Percentiles rank a stretch among this genome's conserved stretches.
Conservation (phyloP, 2,113 vertebrate species). For the Machaerirhynchus nigripectus region DNA sequence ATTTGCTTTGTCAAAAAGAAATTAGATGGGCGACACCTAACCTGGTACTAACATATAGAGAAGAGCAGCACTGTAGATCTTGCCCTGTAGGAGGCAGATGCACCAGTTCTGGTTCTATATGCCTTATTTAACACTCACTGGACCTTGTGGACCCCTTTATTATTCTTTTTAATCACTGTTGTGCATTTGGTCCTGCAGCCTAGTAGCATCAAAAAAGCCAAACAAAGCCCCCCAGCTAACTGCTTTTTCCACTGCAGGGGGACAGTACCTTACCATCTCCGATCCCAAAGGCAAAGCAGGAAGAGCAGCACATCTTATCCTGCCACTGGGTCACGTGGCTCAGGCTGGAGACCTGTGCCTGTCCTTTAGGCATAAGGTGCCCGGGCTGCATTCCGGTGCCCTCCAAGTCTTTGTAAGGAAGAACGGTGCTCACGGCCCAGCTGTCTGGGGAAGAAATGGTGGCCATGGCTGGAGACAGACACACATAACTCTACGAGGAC, state of each 20-base stretch:
- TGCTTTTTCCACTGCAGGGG: slow-evolving; percentile 73
- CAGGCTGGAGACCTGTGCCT: slow-evolving; percentile 84
- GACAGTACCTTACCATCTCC: slow-evolving; percentile 85
- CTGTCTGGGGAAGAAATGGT: slow-evolving; percentile 87
- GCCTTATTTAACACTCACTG: not conserved
- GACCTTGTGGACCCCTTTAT: not conserved
- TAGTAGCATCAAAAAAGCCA: not conserved
- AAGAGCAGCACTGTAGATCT: not conserved
- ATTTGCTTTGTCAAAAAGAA: not conserved
- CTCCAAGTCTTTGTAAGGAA: slow-evolving; percentile 91
- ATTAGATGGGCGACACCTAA: not conserved
- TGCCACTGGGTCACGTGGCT: slow-evolving; percentile 76
- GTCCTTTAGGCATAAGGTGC: slow-evolving; percentile 89
- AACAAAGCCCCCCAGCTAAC: not conserved
- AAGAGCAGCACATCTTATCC: slow-evolving; percentile 81
- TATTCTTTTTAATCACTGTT: not conserved
- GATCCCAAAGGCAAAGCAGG: slow-evolving; percentile 79
- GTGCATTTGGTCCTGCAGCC: not conserved
- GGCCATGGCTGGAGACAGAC: slow-evolving; percentile 90
- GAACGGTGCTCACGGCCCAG: slow-evolving; percentile 77
- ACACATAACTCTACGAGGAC: slow-evolving; percentile 82
- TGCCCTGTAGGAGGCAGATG: not conserved
- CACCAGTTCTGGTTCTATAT: not conserved
- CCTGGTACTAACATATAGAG: not conserved
- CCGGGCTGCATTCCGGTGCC: slow-evolving; percentile 81